Evolutionary conservation across 1,140 invertebrate genomes (phyloP).

Genomic region (Calliopsis andreniformis): DNA sequence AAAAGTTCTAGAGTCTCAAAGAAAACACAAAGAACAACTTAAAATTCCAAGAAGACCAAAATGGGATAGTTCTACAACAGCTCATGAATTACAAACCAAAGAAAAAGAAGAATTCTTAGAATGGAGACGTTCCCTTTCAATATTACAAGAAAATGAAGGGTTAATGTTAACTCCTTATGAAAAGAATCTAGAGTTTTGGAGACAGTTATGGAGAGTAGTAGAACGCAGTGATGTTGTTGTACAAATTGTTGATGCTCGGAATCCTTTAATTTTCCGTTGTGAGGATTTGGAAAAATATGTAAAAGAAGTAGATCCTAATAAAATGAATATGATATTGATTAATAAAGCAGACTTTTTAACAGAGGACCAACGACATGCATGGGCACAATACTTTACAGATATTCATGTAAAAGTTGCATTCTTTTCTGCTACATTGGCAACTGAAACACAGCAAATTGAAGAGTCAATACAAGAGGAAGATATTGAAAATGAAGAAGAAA

Average conservation of each 20-base stretch:
- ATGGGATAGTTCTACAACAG: slow-evolving; percentile 89
- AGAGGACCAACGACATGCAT: slow-evolving; percentile 89
- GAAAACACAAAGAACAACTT: slow-evolving; percentile 85
- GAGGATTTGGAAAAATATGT: slow-evolving; percentile 97
- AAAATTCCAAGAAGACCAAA: slow-evolving; percentile 92
- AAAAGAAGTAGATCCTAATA: slow-evolving; percentile 89
- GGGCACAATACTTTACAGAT: slow-evolving; percentile 94
- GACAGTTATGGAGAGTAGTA: slow-evolving; percentile 98
- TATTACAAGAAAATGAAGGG: slow-evolving; percentile 90
- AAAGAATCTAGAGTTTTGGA: slow-evolving; percentile 99
- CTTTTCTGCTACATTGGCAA: slow-evolving; percentile 89
- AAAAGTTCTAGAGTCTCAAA: slow-evolving; percentile 84
- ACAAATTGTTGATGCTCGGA: slow-evolving; percentile 98
- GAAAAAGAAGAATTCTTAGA: slow-evolving; percentile 93
- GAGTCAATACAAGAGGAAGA: slow-evolving; percentile 64
- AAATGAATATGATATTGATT: slow-evolving; percentile 92
- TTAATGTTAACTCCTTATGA: slow-evolving; percentile 97
- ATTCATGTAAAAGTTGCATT: slow-evolving; percentile 88
- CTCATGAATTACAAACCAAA: slow-evolving; percentile 88
- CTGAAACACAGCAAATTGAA: slow-evolving; percentile 77
- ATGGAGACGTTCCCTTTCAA: slow-evolving; percentile 92
- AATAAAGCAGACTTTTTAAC: slow-evolving; percentile 99
- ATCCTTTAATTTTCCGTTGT: slow-evolving; percentile 97
- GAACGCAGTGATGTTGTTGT: slow-evolving; percentile 97
- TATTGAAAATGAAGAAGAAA: slow-evolving; percentile 61